Percentiles rank a stretch among this genome's conserved stretches.
Conservation (phyloP, 2,113 vertebrate species). For the Azemiops feae region DNA sequence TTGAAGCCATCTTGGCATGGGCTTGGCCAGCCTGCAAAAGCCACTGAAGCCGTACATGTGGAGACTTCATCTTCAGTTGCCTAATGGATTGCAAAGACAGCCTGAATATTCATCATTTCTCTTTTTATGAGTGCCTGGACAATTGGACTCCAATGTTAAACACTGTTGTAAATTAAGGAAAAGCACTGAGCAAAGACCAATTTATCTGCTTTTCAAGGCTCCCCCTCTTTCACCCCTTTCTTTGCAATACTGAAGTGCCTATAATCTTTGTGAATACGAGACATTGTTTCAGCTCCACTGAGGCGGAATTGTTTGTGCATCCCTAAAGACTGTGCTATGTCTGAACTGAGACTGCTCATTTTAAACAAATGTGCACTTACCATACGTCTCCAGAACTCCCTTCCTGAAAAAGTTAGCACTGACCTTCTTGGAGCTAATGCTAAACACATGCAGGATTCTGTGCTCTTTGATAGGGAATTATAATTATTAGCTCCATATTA, state of each 20-base stretch:
- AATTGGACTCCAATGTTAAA: conserved; percentile 73
- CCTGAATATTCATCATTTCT: conserved; percentile 83
- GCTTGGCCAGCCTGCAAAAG: conserved; percentile 63
- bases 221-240: conserved; percentile 48
- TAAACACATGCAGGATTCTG: conserved; percentile 63
- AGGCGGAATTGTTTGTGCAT: conserved; percentile 70
- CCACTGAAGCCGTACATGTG: conserved; percentile 69
- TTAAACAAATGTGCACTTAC: conserved; percentile 47
- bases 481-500: conserved; percentile 68
- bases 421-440: conserved; percentile 65
- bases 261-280: conserved; percentile 70
- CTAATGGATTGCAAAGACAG: conserved; percentile 81
- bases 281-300: conserved; percentile 69
- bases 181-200: conserved; percentile 74
- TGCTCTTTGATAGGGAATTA: conserved; percentile 51
- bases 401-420: conserved; percentile 60
- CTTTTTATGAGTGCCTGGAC: conserved; percentile 82
- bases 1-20: conserved; percentile 71
- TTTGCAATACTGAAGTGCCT: conserved; percentile 61
- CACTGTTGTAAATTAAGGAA: conserved; percentile 78
- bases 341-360: conserved; percentile 54
- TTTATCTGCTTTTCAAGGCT: conserved; percentile 71
- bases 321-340: conserved; percentile 61
- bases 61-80: conserved; percentile 76
- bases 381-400: conserved; percentile 53